A percentile compares a stretch with the other conserved stretches of the same genome.
Evolutionary conservation across 2,113 vertebrate genomes (phyloP).

Genomic region (Lasiurus cinereus): DNA sequence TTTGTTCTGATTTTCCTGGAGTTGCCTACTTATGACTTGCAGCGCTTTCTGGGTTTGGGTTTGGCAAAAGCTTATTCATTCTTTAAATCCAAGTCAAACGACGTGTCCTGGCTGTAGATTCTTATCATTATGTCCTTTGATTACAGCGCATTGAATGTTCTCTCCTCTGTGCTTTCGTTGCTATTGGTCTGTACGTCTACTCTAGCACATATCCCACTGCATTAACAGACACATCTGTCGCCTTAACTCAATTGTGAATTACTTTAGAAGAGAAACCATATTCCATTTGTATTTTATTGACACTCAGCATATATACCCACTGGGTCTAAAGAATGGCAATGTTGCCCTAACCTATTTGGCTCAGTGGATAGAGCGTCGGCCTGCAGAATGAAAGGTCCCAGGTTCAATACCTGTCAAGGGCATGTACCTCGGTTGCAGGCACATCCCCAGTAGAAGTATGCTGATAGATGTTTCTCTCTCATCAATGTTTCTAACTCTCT

Average conservation of each 20-base stretch:
- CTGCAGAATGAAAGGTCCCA: no score
- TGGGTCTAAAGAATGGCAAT: neutral
- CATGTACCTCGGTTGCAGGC: no score
- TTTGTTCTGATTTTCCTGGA: neutral
- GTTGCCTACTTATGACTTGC: neutral
- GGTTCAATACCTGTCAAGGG: no score
- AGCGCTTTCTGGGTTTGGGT: neutral
- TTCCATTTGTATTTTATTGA: neutral
- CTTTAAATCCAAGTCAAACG: neutral
- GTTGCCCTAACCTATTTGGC: no score
- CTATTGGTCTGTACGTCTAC: neutral
- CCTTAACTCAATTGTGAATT: neutral
- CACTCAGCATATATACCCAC: neutral
- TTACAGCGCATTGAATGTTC: neutral
- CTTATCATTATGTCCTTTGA: neutral
- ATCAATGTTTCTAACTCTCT: no score
- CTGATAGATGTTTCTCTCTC: no score
- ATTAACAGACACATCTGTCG: neutral
- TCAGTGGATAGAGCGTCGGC: no score
- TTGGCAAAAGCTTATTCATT: neutral
- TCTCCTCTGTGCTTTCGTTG: neutral
- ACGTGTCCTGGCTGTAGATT: neutral
- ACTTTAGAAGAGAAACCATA: constrained; percentile 14
- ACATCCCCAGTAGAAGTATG: no score
- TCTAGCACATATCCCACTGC: neutral